Evolutionary conservation across 2,113 vertebrate species (phyloP).

Genomic region (Neodontobutis hainanensis): DNA sequence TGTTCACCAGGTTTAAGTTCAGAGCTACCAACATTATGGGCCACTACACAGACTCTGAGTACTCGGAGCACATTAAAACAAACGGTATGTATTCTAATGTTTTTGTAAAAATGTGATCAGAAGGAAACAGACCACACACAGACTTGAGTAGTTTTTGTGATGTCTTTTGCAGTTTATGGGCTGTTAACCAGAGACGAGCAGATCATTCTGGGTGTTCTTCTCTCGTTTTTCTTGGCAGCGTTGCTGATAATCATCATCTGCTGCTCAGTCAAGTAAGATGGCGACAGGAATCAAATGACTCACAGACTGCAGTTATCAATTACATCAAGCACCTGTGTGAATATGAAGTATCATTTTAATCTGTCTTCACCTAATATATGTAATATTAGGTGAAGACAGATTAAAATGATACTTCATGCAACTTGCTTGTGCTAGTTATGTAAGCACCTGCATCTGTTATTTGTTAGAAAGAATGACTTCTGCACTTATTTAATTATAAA

Average conservation of each 20-base stretch:
- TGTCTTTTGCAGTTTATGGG: conserved; percentile 78
- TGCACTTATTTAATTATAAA: no score
- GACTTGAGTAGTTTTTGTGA: not conserved
- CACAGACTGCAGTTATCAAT: conserved; percentile 1
- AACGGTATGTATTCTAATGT: conserved; percentile 80
- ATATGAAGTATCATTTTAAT: not conserved
- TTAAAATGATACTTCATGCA: no score
- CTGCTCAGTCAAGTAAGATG: conserved; percentile 88
- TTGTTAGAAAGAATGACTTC: not conserved
- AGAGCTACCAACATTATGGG: conserved; percentile 90
- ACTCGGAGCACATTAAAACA: conserved; percentile 90
- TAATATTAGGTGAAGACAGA: no score
- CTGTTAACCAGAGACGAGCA: conserved; percentile 87
- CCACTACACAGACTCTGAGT: conserved; percentile 94
- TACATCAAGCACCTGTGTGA: not conserved
- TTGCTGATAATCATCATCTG: conserved; percentile 89
- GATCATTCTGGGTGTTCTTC: conserved; percentile 90
- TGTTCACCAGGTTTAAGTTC: conserved; percentile 90
- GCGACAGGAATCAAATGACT: not conserved
- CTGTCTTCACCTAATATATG: not conserved
- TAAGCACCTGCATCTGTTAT: not conserved
- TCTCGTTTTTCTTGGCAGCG: conserved; percentile 89
- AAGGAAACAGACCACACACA: not conserved
- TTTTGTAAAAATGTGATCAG: not conserved
- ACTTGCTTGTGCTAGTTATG: not conserved